phyloP scores from a whole-genome alignment of 2,797 vertebrate species.

The Malurus leucopterus region DNA sequence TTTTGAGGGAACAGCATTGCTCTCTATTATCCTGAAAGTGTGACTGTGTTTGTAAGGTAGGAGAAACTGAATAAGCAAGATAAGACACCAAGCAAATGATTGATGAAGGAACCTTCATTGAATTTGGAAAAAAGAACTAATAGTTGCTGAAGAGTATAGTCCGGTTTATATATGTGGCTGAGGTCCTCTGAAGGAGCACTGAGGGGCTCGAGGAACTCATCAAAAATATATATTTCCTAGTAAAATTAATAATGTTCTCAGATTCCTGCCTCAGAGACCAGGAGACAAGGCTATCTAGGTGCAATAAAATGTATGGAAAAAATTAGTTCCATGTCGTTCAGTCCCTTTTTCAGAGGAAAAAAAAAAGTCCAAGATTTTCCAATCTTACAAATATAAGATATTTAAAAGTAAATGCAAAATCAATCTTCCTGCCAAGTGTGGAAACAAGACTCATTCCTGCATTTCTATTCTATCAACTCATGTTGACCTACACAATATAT shows the following conservation, averaged over 20 bases:
- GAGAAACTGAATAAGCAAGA: not conserved
- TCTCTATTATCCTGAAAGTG: not conserved
- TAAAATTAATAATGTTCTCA: not conserved
- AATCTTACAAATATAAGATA: not conserved
- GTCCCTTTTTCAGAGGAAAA: not conserved
- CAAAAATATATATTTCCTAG: not conserved
- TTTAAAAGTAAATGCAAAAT: not conserved
- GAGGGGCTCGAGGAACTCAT: not conserved
- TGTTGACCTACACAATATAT: not conserved
- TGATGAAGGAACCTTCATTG: not conserved
- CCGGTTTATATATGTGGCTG: not conserved
- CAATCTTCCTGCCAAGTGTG: not conserved
- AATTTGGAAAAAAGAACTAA: not conserved
- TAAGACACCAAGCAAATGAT: not conserved
- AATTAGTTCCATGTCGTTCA: not conserved
- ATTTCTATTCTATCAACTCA: not conserved
- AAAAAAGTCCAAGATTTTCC: accelerated
- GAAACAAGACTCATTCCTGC: not conserved
- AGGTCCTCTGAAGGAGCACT: not conserved
- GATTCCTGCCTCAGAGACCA: not conserved
- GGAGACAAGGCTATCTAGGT: not conserved
- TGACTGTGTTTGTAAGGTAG: not conserved
- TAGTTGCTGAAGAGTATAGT: not conserved
- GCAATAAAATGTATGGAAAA: not conserved
- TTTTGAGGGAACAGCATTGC: not conserved